Base-by-base conservation (phyloP, 1,140 invertebrate genomes). In the Antheraea pernyi region DNA sequence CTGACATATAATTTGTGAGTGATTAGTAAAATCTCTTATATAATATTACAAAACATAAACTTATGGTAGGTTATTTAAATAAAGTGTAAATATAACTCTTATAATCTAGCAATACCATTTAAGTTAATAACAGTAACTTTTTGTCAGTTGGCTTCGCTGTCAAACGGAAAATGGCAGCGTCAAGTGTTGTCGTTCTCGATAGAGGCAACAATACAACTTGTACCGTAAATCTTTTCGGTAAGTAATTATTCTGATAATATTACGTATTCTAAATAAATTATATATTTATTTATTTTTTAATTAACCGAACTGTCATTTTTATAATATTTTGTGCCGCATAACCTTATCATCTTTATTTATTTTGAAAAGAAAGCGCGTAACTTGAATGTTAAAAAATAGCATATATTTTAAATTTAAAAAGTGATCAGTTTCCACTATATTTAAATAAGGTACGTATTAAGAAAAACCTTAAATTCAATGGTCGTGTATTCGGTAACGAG, bases 141-240 rank as follows among this genome's bases (percentile, higher is more conserved):
- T 88, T 88, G 85, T 82, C 86, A 89, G 85, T 87, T 90, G 74
- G 84, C 82, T 86, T 87, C 78, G 84, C 87, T 91, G 88, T 92
- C 88, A 92, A 91, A 85, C 83, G 83, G 88, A 93, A 93, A 92
- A 96, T 96, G 94, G 96, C 96, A 95, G 96, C 96, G 94, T 98
- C 97, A 78, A 97, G 96, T 95, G 97, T 98, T 93, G 97, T 98
- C 88, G 96, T 98, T 85, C 95, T 98, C 85, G 97, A 98, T 93
- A 95, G 97, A 92, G 97, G 97, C 91, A 98, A 98, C 93, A 98
- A 98, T 94, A 98, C 97, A 91, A 98, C 97, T 88, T 98, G 97
- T 93, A 98, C 97, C 83, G 97, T 98, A 91, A 98, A 98, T 94
- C 95, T 98, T 93, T 97, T 98, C 93, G 97, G 97, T 97, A 95